Base-by-base conservation (phyloP, 2,888 invertebrate species). In the Tryphoninae sp. region DNA sequence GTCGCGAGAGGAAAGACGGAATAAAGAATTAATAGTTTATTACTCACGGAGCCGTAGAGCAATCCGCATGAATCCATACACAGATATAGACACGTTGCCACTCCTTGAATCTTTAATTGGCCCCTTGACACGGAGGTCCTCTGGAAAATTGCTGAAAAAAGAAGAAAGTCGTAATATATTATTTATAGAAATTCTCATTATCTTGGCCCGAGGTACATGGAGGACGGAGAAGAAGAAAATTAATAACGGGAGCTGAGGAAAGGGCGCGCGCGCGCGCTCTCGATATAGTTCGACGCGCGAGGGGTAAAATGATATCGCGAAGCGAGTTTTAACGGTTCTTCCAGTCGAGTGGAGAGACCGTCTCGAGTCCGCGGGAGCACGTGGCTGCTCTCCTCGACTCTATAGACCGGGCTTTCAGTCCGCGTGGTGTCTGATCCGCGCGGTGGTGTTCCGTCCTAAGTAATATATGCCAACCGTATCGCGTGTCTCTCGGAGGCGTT, bases 51-150 rank as follows among this genome's bases (percentile, higher is more conserved):
- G 93, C 96, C 96, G 94, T 97, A 97, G 89, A 96, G 95, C 92
- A 95, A 94, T 92, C 97, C 97, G 93, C 97, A 97, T 89, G 95
- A 94, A 93, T 97, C 96, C 96, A 97, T 97, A 93, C 97, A 97
- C 92, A 97, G 95, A 94, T 95, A 97, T 92, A 96, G 94, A 92
- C 97, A 97, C 88, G 97, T 96, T 90, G 96, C 96, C 86, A 96
- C 95, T 93, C 97, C 96, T 94, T 96, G 96, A 92, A 97, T 96
- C 94, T 96, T 96, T 93, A 97, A 94, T 93, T 96, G 96, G 92
- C 96, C 96, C 91, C 95, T 94, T 92, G 94, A 94, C 87, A 95
- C 94, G 84, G 95, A 94, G 83, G 93, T 94, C 91, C 95, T 93
- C 92, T 95, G 95, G 89, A 96, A 93, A 91, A 96, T 95, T 83